Evolutionary conservation across 2,888 invertebrate genomes (phyloP).

Genomic region (Dryocosmus kuriphilus): DNA sequence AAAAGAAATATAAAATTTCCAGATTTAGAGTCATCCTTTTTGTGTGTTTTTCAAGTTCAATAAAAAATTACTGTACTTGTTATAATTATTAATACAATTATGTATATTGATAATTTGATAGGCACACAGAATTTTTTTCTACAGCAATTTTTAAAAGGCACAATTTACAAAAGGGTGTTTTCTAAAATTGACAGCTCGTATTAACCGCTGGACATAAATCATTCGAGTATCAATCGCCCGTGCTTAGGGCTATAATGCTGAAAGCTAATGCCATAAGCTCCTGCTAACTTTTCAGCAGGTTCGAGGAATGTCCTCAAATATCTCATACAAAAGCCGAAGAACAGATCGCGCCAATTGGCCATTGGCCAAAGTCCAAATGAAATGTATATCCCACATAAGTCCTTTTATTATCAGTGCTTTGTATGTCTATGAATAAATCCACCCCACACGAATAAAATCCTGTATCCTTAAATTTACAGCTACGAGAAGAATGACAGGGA

Average conservation of each 20-base stretch:
- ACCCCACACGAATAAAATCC: background rate
- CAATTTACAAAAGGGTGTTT: background rate
- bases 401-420: slow-evolving; percentile 56
- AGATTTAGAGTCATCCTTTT: too few relatives aligned
- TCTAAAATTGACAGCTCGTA: background rate
- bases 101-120: too few relatives aligned
- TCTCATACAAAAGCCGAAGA: slow-evolving; percentile 50
- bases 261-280: slow-evolving; percentile 71
- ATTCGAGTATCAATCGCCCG: slow-evolving; percentile 71
- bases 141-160: too few relatives aligned
- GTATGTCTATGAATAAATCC: slow-evolving; percentile 20
- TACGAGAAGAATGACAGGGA: background rate
- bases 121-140: too few relatives aligned
- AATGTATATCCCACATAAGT: slow-evolving; percentile 71
- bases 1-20: too few relatives aligned
- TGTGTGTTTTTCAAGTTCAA: too few relatives aligned
- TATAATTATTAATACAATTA: too few relatives aligned
- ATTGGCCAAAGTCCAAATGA: slow-evolving; percentile 69
- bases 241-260: slow-evolving; percentile 57
- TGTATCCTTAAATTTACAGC: slow-evolving; percentile 13
- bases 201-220: slow-evolving; percentile 69
- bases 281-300: slow-evolving; percentile 72
- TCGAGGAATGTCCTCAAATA: slow-evolving; percentile 68
- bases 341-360: slow-evolving; percentile 74
- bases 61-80: too few relatives aligned